Evolutionary conservation across 2,888 invertebrate genomes (phyloP).

Genomic region (Melitaea athalia): DNA sequence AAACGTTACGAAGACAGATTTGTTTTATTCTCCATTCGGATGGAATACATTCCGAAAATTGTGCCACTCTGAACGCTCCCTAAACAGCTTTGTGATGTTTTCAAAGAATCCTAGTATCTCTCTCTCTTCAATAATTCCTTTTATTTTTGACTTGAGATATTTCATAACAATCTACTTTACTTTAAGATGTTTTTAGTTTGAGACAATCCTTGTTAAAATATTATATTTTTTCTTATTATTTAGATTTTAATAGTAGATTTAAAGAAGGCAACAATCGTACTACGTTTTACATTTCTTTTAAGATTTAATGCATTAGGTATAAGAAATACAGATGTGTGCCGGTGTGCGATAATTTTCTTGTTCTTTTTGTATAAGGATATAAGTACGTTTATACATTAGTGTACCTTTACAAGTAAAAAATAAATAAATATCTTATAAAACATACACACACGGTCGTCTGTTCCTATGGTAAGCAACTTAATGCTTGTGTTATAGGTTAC

Average conservation of each 20-base stretch:
- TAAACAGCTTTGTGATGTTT: constrained; percentile 28
- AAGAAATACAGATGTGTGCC: too few relatives aligned
- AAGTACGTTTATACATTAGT: too few relatives aligned
- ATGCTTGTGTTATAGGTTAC: too few relatives aligned
- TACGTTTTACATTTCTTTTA: too few relatives aligned
- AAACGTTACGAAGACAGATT: constrained; percentile 75
- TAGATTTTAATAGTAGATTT: background rate
- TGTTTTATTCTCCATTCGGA: constrained; percentile 69
- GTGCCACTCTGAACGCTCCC: constrained; percentile 31
- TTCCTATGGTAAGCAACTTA: too few relatives aligned
- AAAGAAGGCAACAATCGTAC: too few relatives aligned
- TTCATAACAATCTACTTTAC: constrained; percentile 1
- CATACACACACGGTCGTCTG: too few relatives aligned
- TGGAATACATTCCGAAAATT: constrained; percentile 34
- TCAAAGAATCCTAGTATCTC: constrained; percentile 26
- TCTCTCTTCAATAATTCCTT: constrained; percentile 5
- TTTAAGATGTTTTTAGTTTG: background rate
- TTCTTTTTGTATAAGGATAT: too few relatives aligned
- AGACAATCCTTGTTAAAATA: background rate
- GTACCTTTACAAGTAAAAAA: too few relatives aligned
- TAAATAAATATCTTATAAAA: too few relatives aligned
- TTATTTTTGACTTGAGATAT: constrained; percentile 6
- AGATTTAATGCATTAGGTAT: too few relatives aligned
- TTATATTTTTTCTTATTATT: background rate
- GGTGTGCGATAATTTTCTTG: too few relatives aligned